Conservation (phyloP, 2,797 vertebrate species). For the Macropus fuliginosus region DNA sequence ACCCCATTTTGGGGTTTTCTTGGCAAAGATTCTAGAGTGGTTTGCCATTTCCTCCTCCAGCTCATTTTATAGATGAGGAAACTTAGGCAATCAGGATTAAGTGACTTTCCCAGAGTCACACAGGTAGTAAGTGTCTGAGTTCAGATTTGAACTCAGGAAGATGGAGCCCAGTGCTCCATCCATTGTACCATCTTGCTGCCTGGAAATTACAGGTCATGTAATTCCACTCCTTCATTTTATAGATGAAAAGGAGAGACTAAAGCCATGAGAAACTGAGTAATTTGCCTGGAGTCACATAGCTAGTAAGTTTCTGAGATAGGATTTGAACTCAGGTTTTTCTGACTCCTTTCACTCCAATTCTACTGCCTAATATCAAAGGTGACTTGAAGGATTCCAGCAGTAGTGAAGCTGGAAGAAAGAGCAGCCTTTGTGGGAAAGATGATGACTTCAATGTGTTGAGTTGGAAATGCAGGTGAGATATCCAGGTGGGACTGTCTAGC, state of each 20-base stretch:
- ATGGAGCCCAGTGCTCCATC: fast-evolving
- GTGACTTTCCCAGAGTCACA: background rate
- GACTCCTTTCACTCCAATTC: background rate
- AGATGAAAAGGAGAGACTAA: background rate
- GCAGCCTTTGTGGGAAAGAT: background rate
- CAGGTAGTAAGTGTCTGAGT: background rate
- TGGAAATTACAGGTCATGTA: background rate
- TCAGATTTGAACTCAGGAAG: background rate
- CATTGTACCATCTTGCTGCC: background rate
- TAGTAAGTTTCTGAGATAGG: background rate
- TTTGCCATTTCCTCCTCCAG: background rate
- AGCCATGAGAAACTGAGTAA: background rate
- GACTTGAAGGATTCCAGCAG: background rate
- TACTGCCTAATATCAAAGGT: background rate
- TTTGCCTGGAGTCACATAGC: too few species aligned
- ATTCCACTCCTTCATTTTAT: background rate
- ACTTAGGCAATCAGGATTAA: background rate
- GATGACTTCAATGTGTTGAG: background rate
- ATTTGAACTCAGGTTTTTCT: background rate
- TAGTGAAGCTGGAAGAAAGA: too few species aligned
- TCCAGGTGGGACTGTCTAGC: background rate
- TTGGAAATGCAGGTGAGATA: background rate
- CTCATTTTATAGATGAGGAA: background rate
- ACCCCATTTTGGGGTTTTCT: background rate
- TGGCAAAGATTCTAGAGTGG: background rate